A percentile compares a stretch with the other conserved stretches of the same genome.
Evolutionary conservation across 2,797 vertebrate genomes (phyloP).

Genomic region (Lacerta agilis): DNA sequence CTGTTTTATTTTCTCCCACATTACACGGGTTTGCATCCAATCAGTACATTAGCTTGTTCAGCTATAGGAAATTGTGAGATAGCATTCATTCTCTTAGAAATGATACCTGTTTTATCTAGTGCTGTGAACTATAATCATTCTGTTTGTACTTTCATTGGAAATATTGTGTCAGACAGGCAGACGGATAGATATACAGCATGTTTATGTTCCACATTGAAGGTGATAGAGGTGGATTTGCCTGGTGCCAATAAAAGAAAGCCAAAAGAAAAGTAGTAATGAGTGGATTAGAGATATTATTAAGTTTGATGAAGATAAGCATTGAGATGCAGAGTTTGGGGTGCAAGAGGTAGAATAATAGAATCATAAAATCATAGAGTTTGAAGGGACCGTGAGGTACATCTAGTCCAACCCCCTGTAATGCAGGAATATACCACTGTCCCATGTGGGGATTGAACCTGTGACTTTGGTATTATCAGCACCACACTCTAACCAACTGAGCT

Average conservation of each 20-base stretch:
- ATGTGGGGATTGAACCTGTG: too few species aligned
- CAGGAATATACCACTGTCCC: too few species aligned
- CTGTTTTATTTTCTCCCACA: not conserved
- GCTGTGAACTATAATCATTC: slow-evolving; percentile 53
- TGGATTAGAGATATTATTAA: not conserved
- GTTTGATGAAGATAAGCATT: not conserved
- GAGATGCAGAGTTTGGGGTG: not conserved
- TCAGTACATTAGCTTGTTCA: slow-evolving; percentile 22
- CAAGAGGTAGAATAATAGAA: not conserved
- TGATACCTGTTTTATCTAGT: slow-evolving; percentile 56
- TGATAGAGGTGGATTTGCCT: slow-evolving; percentile 53
- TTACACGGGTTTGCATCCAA: slow-evolving; percentile 2
- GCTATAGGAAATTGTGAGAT: slow-evolving; percentile 30
- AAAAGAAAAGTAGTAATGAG: not conserved
- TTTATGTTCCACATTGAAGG: slow-evolving; percentile 53
- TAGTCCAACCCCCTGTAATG: too few species aligned
- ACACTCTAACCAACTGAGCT: too few species aligned
- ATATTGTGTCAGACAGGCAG: slow-evolving; percentile 27
- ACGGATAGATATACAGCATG: not conserved
- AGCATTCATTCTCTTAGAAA: slow-evolving; percentile 35
- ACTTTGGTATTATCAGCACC: too few species aligned
- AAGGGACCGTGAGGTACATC: not conserved
- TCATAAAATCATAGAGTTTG: too few species aligned
- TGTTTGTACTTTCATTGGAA: slow-evolving; percentile 69
- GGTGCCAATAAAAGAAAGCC: not conserved